Conservation (phyloP, 2,888 invertebrate genomes). For the Drosophila buzzatii region DNA sequence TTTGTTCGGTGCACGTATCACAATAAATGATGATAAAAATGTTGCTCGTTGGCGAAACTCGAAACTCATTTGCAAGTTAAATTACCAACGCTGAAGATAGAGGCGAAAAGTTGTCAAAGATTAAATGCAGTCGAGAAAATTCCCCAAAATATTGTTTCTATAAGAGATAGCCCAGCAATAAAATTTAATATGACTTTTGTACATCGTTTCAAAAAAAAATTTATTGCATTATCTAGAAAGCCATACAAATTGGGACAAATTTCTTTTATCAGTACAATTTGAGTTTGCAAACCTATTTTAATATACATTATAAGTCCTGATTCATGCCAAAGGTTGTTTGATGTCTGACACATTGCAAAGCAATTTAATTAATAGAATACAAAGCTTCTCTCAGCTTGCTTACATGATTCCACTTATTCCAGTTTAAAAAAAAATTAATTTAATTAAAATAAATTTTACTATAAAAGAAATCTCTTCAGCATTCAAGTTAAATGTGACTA, state of each 20-base stretch:
- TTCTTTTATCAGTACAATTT: neutral
- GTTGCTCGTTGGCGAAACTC: slow-evolving; percentile 16
- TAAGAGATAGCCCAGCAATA: slow-evolving; percentile 3
- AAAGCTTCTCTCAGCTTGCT: too few relatives aligned
- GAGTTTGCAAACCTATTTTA: neutral
- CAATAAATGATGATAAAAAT: slow-evolving; percentile 48
- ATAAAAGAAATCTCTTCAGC: too few relatives aligned
- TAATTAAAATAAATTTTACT: too few relatives aligned
- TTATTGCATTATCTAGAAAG: slow-evolving; percentile 8
- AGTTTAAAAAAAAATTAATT: too few relatives aligned
- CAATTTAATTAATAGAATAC: too few relatives aligned
- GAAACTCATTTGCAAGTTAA: slow-evolving; percentile 60
- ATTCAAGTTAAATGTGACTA: too few relatives aligned
- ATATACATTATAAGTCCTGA: neutral
- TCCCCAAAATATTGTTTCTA: slow-evolving; percentile 12
- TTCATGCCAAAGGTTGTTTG: neutral
- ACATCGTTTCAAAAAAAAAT: neutral
- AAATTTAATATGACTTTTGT: slow-evolving; percentile 5
- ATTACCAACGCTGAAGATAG: slow-evolving; percentile 21
- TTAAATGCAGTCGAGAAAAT: slow-evolving; percentile 26
- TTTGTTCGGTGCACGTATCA: slow-evolving; percentile 44
- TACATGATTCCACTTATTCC: too few relatives aligned
- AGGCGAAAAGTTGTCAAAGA: slow-evolving; percentile 26
- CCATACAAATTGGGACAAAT: neutral
- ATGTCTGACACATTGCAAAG: too few relatives aligned